phyloP scores from a whole-genome alignment of 1,140 invertebrate species.

The Micrasema longulum region DNA sequence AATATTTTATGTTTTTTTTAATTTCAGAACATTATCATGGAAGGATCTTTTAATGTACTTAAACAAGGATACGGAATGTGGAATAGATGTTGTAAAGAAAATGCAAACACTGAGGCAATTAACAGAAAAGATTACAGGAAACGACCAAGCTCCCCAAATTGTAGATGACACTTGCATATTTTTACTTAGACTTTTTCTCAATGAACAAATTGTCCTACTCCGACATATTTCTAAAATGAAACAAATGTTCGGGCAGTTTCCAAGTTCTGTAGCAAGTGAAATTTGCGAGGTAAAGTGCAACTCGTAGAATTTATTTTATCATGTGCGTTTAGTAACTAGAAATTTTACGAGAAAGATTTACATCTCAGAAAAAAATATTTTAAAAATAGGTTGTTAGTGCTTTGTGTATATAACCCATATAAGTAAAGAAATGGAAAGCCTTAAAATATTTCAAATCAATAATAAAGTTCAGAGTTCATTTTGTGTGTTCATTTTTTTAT shows the following conservation, averaged over 20 bases:
- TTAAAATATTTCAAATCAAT: too few relatives aligned
- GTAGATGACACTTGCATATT: slow-evolving; percentile 74
- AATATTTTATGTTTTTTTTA: too few relatives aligned
- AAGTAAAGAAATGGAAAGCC: too few relatives aligned
- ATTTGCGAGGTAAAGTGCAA: slow-evolving; percentile 71
- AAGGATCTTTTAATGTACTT: slow-evolving; percentile 50
- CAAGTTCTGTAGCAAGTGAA: slow-evolving; percentile 63
- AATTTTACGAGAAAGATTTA: too few relatives aligned
- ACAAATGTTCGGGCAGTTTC: slow-evolving; percentile 69
- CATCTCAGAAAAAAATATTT: too few relatives aligned
- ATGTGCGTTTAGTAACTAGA: too few relatives aligned
- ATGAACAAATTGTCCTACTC: slow-evolving; percentile 70
- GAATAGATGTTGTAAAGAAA: slow-evolving; percentile 42
- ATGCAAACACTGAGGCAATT: slow-evolving; percentile 45
- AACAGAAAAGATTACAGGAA: slow-evolving; percentile 59
- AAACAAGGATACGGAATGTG: slow-evolving; percentile 40
- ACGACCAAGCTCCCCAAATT: slow-evolving; percentile 67
- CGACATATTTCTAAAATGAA: slow-evolving; percentile 68
- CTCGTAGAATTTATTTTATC: too few relatives aligned
- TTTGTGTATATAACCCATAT: too few relatives aligned
- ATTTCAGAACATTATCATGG: slow-evolving; percentile 53
- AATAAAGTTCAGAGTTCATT: too few relatives aligned
- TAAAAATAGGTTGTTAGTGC: too few relatives aligned
- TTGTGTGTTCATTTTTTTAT: too few relatives aligned
- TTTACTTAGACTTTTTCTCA: slow-evolving; percentile 72